Evolutionary conservation across 2,113 vertebrate species (phyloP).

Genomic region (Leptosomus discolor): DNA sequence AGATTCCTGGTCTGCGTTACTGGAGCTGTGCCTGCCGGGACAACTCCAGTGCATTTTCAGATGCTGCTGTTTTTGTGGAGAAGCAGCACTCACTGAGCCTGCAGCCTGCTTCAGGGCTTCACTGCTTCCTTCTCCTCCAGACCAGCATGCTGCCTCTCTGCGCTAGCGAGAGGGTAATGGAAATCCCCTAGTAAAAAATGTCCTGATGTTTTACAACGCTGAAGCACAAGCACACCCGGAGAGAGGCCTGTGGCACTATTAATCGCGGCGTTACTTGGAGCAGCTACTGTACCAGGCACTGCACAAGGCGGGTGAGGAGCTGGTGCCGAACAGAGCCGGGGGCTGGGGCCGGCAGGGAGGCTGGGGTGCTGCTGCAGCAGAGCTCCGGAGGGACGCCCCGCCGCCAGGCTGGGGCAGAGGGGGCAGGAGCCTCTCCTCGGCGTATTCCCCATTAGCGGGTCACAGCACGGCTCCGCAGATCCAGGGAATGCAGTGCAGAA

Average conservation of each 20-base stretch:
- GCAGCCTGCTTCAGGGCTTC: neutral
- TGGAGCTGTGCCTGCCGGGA: neutral
- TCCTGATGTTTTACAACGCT: neutral
- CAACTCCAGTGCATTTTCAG: neutral
- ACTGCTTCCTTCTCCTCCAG: neutral
- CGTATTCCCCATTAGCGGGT: fast-evolving
- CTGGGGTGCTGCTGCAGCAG: neutral
- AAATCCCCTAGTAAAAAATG: conserved; percentile 43
- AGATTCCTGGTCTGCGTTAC: fast-evolving
- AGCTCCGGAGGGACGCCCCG: fast-evolving
- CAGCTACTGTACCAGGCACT: neutral
- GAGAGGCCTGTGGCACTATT: neutral
- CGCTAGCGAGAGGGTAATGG: neutral
- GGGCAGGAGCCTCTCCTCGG: neutral
- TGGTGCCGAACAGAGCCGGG: fast-evolving
- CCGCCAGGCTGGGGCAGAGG: neutral
- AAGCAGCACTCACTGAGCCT: neutral
- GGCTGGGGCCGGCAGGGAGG: neutral
- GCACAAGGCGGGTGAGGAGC: fast-evolving
- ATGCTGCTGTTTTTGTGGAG: neutral
- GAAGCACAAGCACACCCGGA: neutral
- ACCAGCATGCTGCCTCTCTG: neutral
- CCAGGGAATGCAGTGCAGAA: neutral
- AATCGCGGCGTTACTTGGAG: neutral
- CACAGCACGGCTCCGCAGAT: neutral